Percentiles rank a stretch among this genome's conserved stretches.
Conservation (phyloP, 2,797 vertebrate species). For the Chaunax sp. region DNA sequence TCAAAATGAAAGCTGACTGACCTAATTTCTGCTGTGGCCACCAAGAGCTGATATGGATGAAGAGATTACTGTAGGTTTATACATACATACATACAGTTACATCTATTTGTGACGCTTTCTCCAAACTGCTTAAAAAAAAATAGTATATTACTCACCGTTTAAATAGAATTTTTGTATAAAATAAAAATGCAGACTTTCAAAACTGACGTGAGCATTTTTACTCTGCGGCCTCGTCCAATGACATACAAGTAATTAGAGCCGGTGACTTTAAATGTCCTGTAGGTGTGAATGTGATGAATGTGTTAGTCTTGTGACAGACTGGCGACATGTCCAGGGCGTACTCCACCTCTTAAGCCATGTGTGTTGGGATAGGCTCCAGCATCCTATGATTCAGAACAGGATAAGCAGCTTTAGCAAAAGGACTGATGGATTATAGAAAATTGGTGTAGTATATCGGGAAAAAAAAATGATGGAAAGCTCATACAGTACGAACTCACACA, state of each 20-base stretch:
- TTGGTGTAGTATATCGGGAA: not conserved
- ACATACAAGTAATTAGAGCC: conserved; percentile 19
- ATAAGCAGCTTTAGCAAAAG: conserved; percentile 8
- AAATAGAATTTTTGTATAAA: not conserved
- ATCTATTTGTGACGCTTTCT: conserved; percentile 21
- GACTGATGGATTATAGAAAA: conserved; percentile 4
- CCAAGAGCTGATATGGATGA: conserved; percentile 60
- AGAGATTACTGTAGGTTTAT: conserved; percentile 63
- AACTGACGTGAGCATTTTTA: not conserved
- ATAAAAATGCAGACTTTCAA: conserved; percentile 4
- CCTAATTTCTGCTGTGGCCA: conserved; percentile 64
- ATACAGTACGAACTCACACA: not conserved
- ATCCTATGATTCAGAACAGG: conserved; percentile 19
- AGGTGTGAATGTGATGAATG: conserved; percentile 52
- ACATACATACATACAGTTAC: conserved; percentile 28
- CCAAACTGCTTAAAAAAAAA: conserved; percentile 14
- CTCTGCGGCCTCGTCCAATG: no score
- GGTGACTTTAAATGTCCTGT: conserved; percentile 45
- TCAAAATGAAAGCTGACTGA: conserved; percentile 66
- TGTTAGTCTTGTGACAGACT: conserved; percentile 49
- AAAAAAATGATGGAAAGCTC: not conserved
- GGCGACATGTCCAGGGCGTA: conserved; percentile 18
- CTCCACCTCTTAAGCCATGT: conserved; percentile 13
- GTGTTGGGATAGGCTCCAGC: conserved; percentile 32
- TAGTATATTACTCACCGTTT: not conserved